Conservation (phyloP, 1,140 invertebrate genomes). For the Thereuonema tuberculata region DNA sequence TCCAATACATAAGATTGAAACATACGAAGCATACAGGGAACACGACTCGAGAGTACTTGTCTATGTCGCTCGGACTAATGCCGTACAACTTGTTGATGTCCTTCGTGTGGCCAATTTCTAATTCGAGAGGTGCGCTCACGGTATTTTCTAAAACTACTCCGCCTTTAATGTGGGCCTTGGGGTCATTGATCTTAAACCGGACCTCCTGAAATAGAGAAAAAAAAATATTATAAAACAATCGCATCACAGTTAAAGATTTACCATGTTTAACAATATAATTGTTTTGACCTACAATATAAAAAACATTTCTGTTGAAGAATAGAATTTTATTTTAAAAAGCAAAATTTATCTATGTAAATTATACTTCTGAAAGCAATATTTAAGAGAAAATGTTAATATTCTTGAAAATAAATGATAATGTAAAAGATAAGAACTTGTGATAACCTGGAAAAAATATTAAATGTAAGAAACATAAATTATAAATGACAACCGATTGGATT, state of each 20-base stretch:
- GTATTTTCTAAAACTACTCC: constrained; percentile 63
- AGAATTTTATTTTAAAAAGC: no score
- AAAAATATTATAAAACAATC: background rate
- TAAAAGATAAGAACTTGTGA: no score
- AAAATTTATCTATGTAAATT: no score
- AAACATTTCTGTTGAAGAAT: no score
- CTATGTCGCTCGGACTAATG: constrained; percentile 86
- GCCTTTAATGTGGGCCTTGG: constrained; percentile 78
- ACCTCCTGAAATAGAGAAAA: constrained; percentile 52
- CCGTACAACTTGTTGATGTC: constrained; percentile 77
- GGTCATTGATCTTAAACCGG: constrained; percentile 83
- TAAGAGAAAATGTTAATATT: no score
- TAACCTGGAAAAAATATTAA: no score
- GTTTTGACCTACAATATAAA: no score
- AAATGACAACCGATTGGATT: no score
- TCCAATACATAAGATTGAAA: constrained; percentile 97
- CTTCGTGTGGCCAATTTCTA: constrained; percentile 44
- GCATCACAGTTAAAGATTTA: background rate
- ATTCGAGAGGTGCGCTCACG: constrained; percentile 55
- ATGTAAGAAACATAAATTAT: no score
- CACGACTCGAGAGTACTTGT: constrained; percentile 90
- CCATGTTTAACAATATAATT: no score
- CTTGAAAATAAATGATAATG: no score
- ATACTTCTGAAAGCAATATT: no score
- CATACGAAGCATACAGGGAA: constrained; percentile 94